Evolutionary conservation across 2,888 invertebrate species (phyloP).

Genomic region (Empis livida): DNA sequence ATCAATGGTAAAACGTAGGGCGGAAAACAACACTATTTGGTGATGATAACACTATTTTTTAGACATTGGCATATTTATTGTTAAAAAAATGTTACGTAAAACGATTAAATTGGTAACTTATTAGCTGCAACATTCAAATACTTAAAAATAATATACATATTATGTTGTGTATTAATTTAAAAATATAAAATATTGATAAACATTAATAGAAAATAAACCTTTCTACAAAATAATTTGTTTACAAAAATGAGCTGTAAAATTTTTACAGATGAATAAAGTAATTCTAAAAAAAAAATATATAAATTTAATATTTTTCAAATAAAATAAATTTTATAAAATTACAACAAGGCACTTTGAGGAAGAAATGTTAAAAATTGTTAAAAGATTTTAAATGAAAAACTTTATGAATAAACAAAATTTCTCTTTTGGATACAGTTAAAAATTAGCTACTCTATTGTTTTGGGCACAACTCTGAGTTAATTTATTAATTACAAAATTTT

Average conservation of each 20-base stretch:
- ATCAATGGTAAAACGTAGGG: no score
- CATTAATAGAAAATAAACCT: background rate
- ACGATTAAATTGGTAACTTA: no score
- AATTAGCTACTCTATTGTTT: background rate
- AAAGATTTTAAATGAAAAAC: background rate
- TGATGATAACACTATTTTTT: no score
- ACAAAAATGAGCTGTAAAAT: no score
- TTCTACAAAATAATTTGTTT: background rate
- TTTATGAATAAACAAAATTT: background rate
- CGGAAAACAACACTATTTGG: no score
- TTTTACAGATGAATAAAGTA: background rate
- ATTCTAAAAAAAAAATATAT: background rate
- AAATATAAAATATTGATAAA: background rate
- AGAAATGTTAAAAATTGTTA: background rate
- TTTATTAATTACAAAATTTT: background rate
- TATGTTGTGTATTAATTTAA: background rate
- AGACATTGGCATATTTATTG: no score
- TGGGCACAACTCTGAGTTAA: background rate
- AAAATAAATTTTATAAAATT: background rate
- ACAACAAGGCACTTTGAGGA: background rate
- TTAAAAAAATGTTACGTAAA: no score
- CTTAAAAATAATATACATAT: no score
- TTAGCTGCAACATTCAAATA: no score
- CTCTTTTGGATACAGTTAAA: background rate
- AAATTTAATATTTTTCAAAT: background rate